A percentile compares a stretch with the other conserved stretches of the same genome.
Evolutionary conservation across 2,888 invertebrate species (phyloP).

Genomic region (Glomeris marginata): DNA sequence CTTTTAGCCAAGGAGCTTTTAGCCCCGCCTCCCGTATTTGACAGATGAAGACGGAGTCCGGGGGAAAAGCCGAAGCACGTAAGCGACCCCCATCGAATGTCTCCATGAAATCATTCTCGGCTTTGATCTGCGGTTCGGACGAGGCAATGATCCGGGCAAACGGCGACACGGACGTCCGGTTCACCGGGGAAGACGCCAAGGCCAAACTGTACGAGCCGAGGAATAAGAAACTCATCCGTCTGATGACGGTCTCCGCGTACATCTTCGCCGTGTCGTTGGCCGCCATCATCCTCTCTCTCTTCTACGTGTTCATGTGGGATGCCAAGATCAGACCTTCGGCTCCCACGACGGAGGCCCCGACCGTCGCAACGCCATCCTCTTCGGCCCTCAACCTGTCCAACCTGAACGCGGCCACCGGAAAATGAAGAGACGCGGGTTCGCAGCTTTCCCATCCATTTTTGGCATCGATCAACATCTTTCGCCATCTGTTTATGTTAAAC

Average conservation of each 20-base stretch:
- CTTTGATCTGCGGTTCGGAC: background rate
- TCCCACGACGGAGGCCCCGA: background rate
- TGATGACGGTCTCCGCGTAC: conserved; percentile 84
- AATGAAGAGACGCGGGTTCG: too few relatives aligned
- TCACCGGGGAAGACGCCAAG: conserved; percentile 15
- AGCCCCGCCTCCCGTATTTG: too few relatives aligned
- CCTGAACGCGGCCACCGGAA: too few relatives aligned
- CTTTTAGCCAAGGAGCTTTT: too few relatives aligned
- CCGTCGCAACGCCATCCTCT: background rate
- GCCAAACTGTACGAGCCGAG: conserved; percentile 35
- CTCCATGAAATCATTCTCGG: background rate
- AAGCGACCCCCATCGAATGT: background rate
- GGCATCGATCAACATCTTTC: too few relatives aligned
- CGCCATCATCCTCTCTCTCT: conserved; percentile 80
- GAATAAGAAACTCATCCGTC: conserved; percentile 66
- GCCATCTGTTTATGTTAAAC: too few relatives aligned
- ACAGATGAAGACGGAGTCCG: background rate
- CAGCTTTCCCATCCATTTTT: too few relatives aligned
- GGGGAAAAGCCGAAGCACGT: background rate
- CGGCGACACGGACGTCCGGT: conserved; percentile 13
- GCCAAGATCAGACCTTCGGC: conserved; percentile 40
- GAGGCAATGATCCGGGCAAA: background rate
- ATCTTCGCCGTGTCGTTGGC: conserved; percentile 86
- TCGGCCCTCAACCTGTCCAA: too few relatives aligned
- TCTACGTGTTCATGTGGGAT: conserved; percentile 90